These are phyloP conservation scores for Leptosomus discolor DNA, from an alignment of 2,113 vertebrate genomes.

Conservation along the genomic window DNA sequence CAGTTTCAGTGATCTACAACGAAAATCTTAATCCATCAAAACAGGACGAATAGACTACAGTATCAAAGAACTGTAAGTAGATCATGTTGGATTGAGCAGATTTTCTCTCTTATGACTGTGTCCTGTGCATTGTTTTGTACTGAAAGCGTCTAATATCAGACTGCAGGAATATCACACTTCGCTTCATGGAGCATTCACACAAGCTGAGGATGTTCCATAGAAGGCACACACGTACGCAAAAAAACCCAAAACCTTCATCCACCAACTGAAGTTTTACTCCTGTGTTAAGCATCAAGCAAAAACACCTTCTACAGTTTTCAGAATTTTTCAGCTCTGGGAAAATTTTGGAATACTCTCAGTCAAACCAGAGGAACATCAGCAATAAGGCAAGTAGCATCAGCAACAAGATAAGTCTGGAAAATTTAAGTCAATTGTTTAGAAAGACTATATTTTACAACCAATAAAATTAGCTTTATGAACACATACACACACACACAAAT, in stretches of 20 bases:
- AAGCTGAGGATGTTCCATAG: neutral
- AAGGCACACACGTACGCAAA: neutral
- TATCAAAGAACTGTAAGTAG: neutral
- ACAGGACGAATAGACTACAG: neutral
- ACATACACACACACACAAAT: fast-evolving
- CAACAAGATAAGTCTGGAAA: neutral
- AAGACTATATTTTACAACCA: neutral
- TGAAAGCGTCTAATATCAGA: neutral
- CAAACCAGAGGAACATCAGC: neutral
- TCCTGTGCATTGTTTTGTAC: neutral
- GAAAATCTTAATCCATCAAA: neutral
- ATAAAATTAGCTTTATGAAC: neutral
- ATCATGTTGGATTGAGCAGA: neutral
- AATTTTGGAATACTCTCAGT: neutral
- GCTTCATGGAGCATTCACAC: neutral
- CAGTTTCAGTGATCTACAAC: neutral
- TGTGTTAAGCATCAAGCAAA: neutral
- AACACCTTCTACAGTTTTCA: neutral
- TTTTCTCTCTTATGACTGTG: neutral
- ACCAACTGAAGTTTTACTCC: neutral
- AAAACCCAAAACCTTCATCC: neutral
- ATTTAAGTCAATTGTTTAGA: neutral
- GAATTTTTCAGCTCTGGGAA: neutral
- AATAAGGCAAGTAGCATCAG: neutral
- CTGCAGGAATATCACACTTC: neutral